Conservation (phyloP, 1,140 invertebrate species). For the Galleria mellonella region DNA sequence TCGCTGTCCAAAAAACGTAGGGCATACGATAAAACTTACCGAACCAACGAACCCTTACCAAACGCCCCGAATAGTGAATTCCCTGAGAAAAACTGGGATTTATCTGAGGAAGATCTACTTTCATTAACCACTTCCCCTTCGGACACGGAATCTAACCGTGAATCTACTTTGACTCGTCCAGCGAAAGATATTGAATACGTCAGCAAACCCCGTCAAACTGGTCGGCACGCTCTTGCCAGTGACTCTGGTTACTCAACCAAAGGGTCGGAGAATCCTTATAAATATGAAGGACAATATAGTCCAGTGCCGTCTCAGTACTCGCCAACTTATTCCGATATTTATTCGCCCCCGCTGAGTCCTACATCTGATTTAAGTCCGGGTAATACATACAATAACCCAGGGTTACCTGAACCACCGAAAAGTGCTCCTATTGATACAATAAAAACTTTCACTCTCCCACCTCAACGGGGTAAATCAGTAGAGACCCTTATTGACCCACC, state of each 20-base stretch:
- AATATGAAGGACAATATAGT: constrained; percentile 60
- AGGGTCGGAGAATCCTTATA: constrained; percentile 59
- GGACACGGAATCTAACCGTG: constrained; percentile 75
- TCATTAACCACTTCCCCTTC: constrained; percentile 72
- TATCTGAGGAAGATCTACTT: constrained; percentile 78
- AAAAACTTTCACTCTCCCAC: constrained; percentile 62
- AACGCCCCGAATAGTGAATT: constrained; percentile 85
- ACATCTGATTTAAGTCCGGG: constrained; percentile 55
- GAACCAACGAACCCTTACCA: constrained; percentile 86
- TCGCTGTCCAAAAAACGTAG: constrained; percentile 76
- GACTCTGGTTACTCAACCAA: constrained; percentile 70
- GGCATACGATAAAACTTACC: constrained; percentile 86
- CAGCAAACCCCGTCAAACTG: constrained; percentile 64
- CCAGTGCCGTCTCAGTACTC: constrained; percentile 62
- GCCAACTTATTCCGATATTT: constrained; percentile 67
- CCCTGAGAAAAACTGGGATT: constrained; percentile 86
- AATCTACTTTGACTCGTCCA: constrained; percentile 68
- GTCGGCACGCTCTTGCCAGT: constrained; percentile 66
- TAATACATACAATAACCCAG: constrained; percentile 51
- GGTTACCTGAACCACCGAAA: constrained; percentile 64
- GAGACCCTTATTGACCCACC: constrained; percentile 65
- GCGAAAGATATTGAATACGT: constrained; percentile 77
- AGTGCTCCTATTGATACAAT: constrained; percentile 56
- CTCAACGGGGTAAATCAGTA: constrained; percentile 57
- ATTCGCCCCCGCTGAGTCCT: constrained; percentile 64